Percentiles rank a stretch among this genome's conserved stretches.
These are phyloP conservation scores for Micromesistius poutassou DNA, from an alignment of 2,797 vertebrate genomes.

Conservation along the genomic window DNA sequence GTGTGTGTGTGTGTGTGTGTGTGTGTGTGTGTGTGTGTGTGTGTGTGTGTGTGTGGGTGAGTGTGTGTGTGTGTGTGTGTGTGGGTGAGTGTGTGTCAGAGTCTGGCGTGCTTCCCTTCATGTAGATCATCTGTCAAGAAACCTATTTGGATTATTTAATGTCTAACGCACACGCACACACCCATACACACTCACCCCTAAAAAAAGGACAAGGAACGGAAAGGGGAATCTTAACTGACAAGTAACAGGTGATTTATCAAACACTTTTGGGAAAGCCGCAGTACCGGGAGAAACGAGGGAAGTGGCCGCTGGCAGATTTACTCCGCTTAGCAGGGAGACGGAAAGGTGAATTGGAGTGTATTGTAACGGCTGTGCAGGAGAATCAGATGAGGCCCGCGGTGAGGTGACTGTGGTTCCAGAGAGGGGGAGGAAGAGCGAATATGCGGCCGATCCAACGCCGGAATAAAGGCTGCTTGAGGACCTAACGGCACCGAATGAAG, in stretches of 20 bases:
- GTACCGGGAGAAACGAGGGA: neutral
- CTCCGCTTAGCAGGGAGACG: neutral
- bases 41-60: too few relatives aligned
- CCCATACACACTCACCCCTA: neutral
- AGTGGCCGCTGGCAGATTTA: neutral
- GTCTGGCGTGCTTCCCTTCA: neutral
- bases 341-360: neutral
- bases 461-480: conserved; percentile 31
- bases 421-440: neutral
- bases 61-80: too few relatives aligned
- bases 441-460: neutral
- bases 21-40: neutral
- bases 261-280: conserved; percentile 57
- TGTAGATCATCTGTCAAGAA: conserved; percentile 40
- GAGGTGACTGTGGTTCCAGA: neutral
- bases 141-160: conserved; percentile 42
- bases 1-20: too few relatives aligned
- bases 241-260: conserved; percentile 67
- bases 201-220: conserved; percentile 8
- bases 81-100: neutral
- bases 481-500: conserved; percentile 25
- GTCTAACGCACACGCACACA: conserved; percentile 12
- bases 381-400: neutral
- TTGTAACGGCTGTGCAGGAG: neutral
- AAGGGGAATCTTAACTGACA: conserved; percentile 61